Percentiles rank a stretch among this genome's conserved stretches.
phyloP scores from a whole-genome alignment of 1,140 invertebrate genomes.

The Ruditapes philippinarum region DNA sequence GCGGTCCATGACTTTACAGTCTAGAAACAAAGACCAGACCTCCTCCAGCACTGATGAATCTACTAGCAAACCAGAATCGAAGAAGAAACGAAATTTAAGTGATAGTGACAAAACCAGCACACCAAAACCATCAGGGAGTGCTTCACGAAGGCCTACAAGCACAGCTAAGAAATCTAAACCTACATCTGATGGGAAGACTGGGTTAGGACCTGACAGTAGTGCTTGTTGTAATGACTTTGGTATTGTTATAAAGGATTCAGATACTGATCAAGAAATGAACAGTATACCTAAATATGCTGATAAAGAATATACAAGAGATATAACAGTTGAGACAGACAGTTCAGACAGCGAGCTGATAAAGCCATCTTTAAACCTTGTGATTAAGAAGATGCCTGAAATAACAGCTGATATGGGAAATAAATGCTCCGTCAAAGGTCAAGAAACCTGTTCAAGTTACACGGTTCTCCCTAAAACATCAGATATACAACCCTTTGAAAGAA shows the following conservation, averaged over 20 bases:
- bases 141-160: neutral
- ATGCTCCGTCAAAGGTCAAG: neutral
- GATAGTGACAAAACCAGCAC: conserved; percentile 17
- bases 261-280: neutral
- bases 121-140: neutral
- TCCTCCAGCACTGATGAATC: neutral
- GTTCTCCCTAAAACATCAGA: conserved; percentile 8
- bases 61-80: conserved; percentile 28
- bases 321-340: neutral
- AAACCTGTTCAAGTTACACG: neutral
- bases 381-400: conserved; percentile 42
- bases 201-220: neutral
- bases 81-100: conserved; percentile 63
- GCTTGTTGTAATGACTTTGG: neutral
- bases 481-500: neutral
- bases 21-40: neutral
- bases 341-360: conserved; percentile 1
- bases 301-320: neutral
- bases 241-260: neutral
- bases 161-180: conserved; percentile 41
- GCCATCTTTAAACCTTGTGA: conserved; percentile 16
- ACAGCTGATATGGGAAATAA: conserved; percentile 18
- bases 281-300: too few species aligned
- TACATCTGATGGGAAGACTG: neutral
- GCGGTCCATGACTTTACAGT: neutral